These are phyloP conservation scores for Tonatia bakeri DNA, from an alignment of 2,113 vertebrate species.

Conservation along the genomic window DNA sequence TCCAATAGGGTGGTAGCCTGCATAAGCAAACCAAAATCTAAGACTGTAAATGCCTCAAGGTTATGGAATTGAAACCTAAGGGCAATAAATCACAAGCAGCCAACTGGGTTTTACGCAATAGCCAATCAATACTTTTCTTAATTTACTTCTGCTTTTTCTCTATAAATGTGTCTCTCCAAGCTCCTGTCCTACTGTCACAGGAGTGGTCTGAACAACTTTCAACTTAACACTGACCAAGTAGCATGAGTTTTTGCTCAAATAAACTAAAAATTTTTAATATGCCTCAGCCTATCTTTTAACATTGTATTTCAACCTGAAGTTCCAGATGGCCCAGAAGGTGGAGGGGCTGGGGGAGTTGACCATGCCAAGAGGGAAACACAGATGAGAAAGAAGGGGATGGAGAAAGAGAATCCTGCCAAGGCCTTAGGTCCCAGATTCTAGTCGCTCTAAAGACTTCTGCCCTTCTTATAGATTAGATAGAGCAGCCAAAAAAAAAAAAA, in stretches of 20 bases:
- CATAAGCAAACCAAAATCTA: neutral
- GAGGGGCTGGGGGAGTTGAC: too few relatives aligned
- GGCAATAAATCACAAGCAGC: neutral
- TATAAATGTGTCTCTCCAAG: neutral
- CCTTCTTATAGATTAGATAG: neutral
- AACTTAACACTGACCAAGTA: neutral
- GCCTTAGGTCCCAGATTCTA: neutral
- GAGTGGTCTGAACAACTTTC: neutral
- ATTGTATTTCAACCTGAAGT: neutral
- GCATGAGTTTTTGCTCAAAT: neutral
- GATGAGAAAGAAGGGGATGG: neutral
- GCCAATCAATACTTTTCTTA: neutral
- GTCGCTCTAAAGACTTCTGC: neutral
- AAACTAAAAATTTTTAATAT: neutral
- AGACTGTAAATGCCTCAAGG: neutral
- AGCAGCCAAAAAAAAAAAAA: neutral
- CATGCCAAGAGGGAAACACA: neutral
- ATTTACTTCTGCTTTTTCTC: neutral
- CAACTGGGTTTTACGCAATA: neutral
- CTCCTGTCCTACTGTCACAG: neutral
- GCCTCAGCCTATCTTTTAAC: neutral
- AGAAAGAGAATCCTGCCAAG: neutral
- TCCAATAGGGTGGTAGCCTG: neutral
- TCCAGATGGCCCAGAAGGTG: neutral
- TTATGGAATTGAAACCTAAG: neutral